Base-by-base conservation (phyloP, 2,888 invertebrate species). In the Melanchra persicariae region DNA sequence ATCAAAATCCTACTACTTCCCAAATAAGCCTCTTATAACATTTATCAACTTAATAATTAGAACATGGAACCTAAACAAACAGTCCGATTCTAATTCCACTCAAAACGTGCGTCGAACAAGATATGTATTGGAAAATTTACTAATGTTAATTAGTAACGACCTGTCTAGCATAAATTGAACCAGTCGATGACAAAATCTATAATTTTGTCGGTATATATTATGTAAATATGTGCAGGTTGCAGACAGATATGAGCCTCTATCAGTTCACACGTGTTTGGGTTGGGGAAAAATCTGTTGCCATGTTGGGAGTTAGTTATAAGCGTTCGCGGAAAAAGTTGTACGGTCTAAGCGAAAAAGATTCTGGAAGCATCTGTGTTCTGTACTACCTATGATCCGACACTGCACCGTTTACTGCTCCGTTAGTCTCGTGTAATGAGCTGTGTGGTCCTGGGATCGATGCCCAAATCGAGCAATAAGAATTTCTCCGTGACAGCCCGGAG, bases 41-140 rank as follows among this genome's bases (percentile, higher is more conserved):
- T 2, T 34, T 26, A 15, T 37, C 17, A 17, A 45, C 5, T 24
- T 5, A 26, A 67, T 22, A 77, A 59, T 55, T 30, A 47, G 66
- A 54, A 51, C 2, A n/a, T 37, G 3, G 24, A n/a, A 51, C 67
- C 37, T 10, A 57, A 55, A 61, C n/a, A 17, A 49, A 47, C 61
- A 77, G 58, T 52, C 52, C 61, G 68, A 71, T 75, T 22, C 51
- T 64, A 68, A 78, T 65, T 74, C 12, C 15, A 59, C 65, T 77
- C 63, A 30, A 59, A 67, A 59, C 15, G 6, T 64, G 49, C 52
- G 22, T 67, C 22, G 55, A 51, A 67, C 45, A 57, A 22, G 71
- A 63, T 64, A 70, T 58, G 12, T 54, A 60, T 71, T 40, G 70
- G 67, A 77, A 82, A 77, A 77, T 72, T 80, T 82, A 30, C 71